These are phyloP conservation scores for Rosalia funebris DNA, from an alignment of 2,888 invertebrate genomes.

Conservation along the genomic window DNA sequence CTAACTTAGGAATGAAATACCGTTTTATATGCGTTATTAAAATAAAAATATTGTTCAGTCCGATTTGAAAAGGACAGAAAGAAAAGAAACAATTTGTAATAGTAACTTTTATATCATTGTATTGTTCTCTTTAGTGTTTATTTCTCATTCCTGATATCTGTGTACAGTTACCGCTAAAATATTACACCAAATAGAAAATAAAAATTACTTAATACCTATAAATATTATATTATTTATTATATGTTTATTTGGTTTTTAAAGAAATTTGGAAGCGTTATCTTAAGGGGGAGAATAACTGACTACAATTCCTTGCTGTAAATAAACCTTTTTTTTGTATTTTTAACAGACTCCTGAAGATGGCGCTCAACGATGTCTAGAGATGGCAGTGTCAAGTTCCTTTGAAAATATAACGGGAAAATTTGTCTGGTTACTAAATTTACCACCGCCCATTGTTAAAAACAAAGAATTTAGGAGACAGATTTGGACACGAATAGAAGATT, in stretches of 20 bases:
- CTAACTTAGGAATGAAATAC: too few relatives aligned
- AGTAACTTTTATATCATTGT: too few relatives aligned
- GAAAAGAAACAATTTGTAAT: too few relatives aligned
- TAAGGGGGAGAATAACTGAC: background rate
- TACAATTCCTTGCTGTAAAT: background rate
- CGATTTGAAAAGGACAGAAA: too few relatives aligned
- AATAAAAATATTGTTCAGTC: too few relatives aligned
- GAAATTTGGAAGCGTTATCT: background rate
- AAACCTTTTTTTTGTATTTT: background rate
- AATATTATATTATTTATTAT: background rate
- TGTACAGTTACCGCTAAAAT: background rate
- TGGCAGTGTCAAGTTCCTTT: conserved; percentile 1
- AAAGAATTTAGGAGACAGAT: background rate
- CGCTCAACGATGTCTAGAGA: background rate
- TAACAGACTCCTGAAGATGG: conserved; percentile 6
- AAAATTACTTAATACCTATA: background rate
- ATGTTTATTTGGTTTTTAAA: background rate
- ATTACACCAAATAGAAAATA: background rate
- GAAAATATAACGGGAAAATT: background rate
- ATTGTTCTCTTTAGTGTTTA: too few relatives aligned
- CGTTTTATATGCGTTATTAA: too few relatives aligned
- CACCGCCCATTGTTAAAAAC: too few relatives aligned
- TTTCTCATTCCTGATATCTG: too few relatives aligned
- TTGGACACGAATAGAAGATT: conserved; percentile 1
- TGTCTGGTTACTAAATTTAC: too few relatives aligned